Conservation (phyloP, 1,140 invertebrate genomes). For the Cherax quadricarinatus region DNA sequence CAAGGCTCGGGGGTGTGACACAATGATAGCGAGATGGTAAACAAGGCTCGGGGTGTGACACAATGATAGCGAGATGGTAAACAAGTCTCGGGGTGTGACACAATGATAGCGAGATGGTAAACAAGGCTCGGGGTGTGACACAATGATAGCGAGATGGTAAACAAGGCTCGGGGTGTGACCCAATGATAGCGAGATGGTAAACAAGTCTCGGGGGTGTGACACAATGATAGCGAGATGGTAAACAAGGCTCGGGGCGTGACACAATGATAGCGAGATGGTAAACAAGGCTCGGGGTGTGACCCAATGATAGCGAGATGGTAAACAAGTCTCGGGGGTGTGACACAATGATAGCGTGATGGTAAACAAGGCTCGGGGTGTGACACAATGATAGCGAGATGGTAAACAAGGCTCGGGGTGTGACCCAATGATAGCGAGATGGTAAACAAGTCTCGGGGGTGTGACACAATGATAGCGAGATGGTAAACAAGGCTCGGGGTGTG, state of each 20-base stretch:
- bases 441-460: background rate
- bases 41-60: no score
- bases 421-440: no score
- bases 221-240: background rate
- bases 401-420: background rate
- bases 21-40: no score
- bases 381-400: background rate
- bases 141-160: background rate
- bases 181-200: no score
- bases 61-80: background rate
- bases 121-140: background rate
- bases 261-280: no score
- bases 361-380: background rate
- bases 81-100: background rate
- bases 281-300: background rate
- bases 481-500: background rate
- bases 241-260: background rate
- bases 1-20: no score
- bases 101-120: no score
- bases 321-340: background rate
- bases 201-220: background rate
- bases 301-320: background rate
- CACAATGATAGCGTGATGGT: no score
- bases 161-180: background rate
- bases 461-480: background rate